Percentiles rank a stretch among this genome's conserved stretches.
Conservation (phyloP, 2,797 vertebrate species). For the Neosilurus mollespiculum region DNA sequence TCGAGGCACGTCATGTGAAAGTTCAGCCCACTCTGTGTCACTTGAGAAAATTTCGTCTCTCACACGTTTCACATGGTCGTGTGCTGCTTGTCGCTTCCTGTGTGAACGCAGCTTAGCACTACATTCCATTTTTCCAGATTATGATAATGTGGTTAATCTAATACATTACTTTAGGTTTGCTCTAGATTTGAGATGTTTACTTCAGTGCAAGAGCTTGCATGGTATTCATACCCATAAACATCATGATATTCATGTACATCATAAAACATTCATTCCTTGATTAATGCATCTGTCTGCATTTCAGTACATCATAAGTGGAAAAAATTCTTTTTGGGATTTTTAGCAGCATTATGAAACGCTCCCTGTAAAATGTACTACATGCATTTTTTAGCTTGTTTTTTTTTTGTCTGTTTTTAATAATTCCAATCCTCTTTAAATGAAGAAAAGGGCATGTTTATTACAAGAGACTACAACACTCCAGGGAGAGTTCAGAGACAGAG, state of each 20-base stretch:
- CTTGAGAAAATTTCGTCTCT: too few relatives aligned
- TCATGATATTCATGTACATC: slow-evolving; percentile 19
- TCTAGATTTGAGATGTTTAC: slow-evolving; percentile 10
- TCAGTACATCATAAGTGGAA: neutral
- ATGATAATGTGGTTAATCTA: neutral
- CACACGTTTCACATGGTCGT: too few relatives aligned
- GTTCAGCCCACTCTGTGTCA: too few relatives aligned
- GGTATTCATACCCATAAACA: slow-evolving; percentile 26
- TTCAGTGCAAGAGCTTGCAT: slow-evolving; percentile 42
- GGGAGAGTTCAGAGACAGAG: neutral
- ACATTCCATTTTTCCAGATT: neutral
- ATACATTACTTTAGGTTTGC: neutral
- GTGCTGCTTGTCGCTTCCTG: too few relatives aligned
- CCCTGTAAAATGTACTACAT: neutral
- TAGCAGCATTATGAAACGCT: neutral
- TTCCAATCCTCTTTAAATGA: neutral
- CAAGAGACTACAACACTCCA: neutral
- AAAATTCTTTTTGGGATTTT: neutral
- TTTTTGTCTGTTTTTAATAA: neutral
- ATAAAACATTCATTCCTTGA: slow-evolving; percentile 35
- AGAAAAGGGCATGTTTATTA: neutral
- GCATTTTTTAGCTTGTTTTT: neutral
- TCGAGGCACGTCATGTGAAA: too few relatives aligned
- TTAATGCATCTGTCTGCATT: slow-evolving; percentile 19
- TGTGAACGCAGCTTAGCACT: neutral